These are phyloP conservation scores for Charaxes varanes DNA, from an alignment of 1,140 invertebrate genomes.

Conservation along the genomic window DNA sequence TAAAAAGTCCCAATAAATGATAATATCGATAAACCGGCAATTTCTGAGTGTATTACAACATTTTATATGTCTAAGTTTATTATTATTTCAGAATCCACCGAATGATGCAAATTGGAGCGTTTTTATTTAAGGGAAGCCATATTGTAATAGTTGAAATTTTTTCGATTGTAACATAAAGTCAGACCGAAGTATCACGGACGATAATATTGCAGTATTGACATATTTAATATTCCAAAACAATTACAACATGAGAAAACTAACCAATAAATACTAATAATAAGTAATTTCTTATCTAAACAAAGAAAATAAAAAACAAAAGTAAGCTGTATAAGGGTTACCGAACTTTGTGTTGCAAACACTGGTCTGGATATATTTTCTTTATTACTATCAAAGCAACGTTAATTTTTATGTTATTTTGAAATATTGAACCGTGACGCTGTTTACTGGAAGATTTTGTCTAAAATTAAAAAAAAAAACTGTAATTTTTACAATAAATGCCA, in stretches of 20 bases:
- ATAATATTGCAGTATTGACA: neutral
- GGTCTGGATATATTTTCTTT: neutral
- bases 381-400: constrained; percentile 9
- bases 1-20: no score
- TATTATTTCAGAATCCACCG: no score
- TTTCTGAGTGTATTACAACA: no score
- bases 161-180: no score
- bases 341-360: neutral
- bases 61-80: no score
- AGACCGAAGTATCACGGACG: neutral
- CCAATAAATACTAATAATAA: constrained; percentile 3
- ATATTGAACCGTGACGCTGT: neutral
- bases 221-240: neutral
- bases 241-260: constrained; percentile 3
- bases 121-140: no score
- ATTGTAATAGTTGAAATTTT: no score
- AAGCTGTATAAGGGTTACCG: no score
- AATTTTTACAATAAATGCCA: no score
- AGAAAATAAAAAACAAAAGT: constrained; percentile 2
- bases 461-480: neutral
- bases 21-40: no score
- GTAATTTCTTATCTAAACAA: neutral
- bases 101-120: no score
- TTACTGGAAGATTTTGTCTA: neutral
- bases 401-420: constrained; percentile 1